Percentiles rank a stretch among this genome's conserved stretches.
These are phyloP conservation scores for Chlamydotis undulata DNA, from an alignment of 2,113 vertebrate genomes.

Conservation along the genomic window DNA sequence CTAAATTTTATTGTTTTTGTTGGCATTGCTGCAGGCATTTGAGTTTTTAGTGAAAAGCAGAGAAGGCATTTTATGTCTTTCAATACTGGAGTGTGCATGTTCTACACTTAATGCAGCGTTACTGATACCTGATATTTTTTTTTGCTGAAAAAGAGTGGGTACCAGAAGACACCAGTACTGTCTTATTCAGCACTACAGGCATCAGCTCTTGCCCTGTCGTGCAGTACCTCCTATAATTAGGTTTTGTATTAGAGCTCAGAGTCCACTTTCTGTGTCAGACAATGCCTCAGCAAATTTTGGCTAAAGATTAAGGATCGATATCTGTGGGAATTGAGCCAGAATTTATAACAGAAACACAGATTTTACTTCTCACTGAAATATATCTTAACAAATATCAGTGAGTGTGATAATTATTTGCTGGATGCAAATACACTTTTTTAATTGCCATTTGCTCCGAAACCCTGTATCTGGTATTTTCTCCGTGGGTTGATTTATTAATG, in stretches of 20 bases:
- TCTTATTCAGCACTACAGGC: neutral
- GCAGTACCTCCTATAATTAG: constrained; percentile 1
- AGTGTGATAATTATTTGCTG: constrained; percentile 40
- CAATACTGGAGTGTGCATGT: neutral
- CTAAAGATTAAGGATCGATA: neutral
- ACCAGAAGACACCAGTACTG: neutral
- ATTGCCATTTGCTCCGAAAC: neutral
- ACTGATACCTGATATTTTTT: neutral
- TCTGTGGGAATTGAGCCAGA: constrained; percentile 9
- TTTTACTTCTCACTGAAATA: constrained; percentile 31
- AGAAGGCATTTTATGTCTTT: neutral
- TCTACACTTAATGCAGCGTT: neutral
- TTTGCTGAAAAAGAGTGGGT: neutral
- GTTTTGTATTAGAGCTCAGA: neutral
- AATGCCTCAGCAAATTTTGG: constrained; percentile 22
- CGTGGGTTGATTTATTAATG: neutral
- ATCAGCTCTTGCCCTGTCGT: neutral
- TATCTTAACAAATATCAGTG: constrained; percentile 24
- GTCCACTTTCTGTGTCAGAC: neutral
- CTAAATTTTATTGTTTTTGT: neutral
- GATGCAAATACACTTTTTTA: constrained; percentile 14
- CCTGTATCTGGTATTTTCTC: neutral
- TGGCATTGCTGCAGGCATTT: neutral
- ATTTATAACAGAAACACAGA: neutral
- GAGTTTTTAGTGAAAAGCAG: neutral